Conservation (phyloP, 2,113 vertebrate species). For the Peromyscus californicus region DNA sequence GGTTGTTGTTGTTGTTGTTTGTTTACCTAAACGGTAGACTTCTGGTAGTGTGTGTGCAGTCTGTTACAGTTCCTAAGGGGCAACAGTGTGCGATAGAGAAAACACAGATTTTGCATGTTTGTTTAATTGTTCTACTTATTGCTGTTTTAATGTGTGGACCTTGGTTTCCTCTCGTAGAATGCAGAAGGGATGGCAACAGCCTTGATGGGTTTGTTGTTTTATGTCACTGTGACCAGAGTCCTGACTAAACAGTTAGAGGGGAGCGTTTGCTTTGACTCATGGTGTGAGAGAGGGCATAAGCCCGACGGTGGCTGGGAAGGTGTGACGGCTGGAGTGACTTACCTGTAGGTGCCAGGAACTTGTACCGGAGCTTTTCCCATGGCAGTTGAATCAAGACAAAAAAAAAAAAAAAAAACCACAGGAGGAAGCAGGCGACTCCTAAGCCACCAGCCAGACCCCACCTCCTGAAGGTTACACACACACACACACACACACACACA, state of each 20-base stretch:
- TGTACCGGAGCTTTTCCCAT: neutral
- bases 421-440: neutral
- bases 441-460: neutral
- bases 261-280: neutral
- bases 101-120: neutral
- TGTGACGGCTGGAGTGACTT: neutral
- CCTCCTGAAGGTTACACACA: neutral
- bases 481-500: too few species aligned
- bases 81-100: neutral
- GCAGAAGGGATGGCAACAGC: neutral
- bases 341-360: neutral
- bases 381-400: neutral
- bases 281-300: neutral
- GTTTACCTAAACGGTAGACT: neutral
- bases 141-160: conserved; percentile 7
- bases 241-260: neutral
- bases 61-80: neutral
- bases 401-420: neutral
- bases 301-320: neutral
- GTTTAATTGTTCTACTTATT: neutral
- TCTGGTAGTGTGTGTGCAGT: neutral
- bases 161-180: conserved; percentile 51
- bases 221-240: neutral
- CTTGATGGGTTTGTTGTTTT: neutral
- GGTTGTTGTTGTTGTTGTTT: neutral